phyloP scores from a whole-genome alignment of 2,113 vertebrate species.

The Mystacornis crossleyi region DNA sequence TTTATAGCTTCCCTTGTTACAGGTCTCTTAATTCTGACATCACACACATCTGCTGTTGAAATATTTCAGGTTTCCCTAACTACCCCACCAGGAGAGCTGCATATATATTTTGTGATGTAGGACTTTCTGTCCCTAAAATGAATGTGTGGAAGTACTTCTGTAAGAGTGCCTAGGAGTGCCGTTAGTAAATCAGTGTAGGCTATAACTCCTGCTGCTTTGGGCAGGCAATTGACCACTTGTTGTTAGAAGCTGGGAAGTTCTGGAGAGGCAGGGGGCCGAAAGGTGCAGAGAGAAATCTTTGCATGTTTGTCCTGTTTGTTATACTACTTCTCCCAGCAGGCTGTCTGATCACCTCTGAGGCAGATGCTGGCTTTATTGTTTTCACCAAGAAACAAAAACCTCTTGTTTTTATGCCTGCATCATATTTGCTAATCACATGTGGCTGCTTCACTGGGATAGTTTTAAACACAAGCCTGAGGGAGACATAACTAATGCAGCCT shows the following conservation, averaged over 20 bases:
- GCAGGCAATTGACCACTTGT: not conserved
- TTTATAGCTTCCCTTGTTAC: not conserved
- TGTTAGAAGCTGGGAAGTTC: not conserved
- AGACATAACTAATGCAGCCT: not conserved
- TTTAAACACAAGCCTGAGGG: not conserved
- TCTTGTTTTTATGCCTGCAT: not conserved
- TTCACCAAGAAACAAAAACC: not conserved
- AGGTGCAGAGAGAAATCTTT: not conserved
- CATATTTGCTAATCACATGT: not conserved
- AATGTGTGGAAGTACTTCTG: not conserved
- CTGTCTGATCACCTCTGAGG: not conserved
- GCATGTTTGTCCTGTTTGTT: not conserved
- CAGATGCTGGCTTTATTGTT: not conserved
- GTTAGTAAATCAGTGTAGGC: not conserved
- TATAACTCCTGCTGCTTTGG: not conserved
- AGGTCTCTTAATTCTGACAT: not conserved
- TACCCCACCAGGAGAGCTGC: not conserved
- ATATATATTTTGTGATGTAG: rapidly evolving
- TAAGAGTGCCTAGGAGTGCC: not conserved
- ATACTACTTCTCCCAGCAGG: rapidly evolving
- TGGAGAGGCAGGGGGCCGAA: not conserved
- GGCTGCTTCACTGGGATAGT: not conserved
- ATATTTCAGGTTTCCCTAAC: not conserved
- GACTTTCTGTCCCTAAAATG: not conserved
- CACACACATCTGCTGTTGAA: not conserved